A percentile compares a stretch with the other conserved stretches of the same genome.
These are phyloP conservation scores for Panurus biarmicus DNA, from an alignment of 2,113 vertebrate genomes.

Conservation along the genomic window DNA sequence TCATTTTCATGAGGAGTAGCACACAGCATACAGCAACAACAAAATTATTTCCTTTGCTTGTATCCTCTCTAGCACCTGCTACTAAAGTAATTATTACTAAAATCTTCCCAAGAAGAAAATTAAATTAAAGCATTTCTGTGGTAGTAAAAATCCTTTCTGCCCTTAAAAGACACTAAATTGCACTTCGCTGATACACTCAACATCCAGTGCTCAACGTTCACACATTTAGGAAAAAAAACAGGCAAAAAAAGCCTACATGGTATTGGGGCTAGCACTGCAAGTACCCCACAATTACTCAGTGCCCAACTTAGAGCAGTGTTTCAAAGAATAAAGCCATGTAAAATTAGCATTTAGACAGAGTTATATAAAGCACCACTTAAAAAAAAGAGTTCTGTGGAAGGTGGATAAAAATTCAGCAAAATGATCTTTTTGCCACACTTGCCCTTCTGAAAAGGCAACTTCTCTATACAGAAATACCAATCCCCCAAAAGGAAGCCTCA, in stretches of 20 bases:
- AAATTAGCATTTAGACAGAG: background rate
- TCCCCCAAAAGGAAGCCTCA: background rate
- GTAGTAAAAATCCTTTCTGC: background rate
- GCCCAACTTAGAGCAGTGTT: background rate
- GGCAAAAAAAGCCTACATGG: background rate
- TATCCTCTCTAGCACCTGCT: background rate
- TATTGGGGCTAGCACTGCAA: background rate
- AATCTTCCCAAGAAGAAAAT: background rate
- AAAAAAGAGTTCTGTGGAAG: background rate
- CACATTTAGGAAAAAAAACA: background rate
- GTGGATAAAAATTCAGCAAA: background rate
- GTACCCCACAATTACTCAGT: background rate
- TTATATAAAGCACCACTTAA: background rate
- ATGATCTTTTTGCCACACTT: background rate
- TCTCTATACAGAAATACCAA: background rate
- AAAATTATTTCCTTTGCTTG: background rate
- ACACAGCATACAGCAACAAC: background rate
- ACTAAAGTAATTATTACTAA: background rate
- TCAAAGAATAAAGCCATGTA: background rate
- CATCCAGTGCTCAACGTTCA: background rate
- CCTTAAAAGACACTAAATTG: background rate
- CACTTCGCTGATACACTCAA: background rate
- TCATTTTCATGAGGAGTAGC: background rate
- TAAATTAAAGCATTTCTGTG: background rate
- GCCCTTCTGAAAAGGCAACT: background rate